Evolutionary conservation across 2,888 invertebrate genomes (phyloP), one percentile per base, ranked within the genome.

Genomic region (Branchinecta sandiegonensis): DNA sequence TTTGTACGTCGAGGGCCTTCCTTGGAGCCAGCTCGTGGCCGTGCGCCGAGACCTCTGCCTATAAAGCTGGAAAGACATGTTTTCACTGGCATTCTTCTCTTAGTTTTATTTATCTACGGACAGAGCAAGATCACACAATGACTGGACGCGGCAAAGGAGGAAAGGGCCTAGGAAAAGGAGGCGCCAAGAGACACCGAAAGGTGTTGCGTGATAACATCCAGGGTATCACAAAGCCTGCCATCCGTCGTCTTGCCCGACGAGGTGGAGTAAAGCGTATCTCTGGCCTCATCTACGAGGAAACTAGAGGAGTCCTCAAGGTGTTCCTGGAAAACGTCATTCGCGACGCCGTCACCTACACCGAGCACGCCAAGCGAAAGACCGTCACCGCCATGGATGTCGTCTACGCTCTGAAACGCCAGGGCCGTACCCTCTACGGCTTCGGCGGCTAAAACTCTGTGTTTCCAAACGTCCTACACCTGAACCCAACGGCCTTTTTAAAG

Each of bases 361-460:
- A 90, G 76, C 89, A 91, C 76, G 90, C 90, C 48, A 91, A 90
- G 78, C 81, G 90, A 73, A 91, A 91, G 80, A 91, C 90, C 1
- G 89, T 90, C 65, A 90, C 89, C 0, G 89, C 90, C n/a, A 89
- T 90, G 89, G 90, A 90, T 73, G 87, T 91, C 12, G 89, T 90
- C 66, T 91, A 90, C 75, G 89, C 89, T n/a, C 77, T 90, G 75
- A 89, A 90, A 76, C 81, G 89, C 67, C 89, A 90, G 79, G 88
- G 89, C 8, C 82, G 88, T 73, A 90, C 89, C 71, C 78, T 90
- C 11, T 90, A 90, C 78, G 89, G 90, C 69, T 90, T 88, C 75
- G 87, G 37, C 37, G 37, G 37, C 37, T 37, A 37, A 37, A 37
- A 37, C 37, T 37, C 37, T 37, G 2, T 37, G 37, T 37, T 37